A percentile compares a stretch with the other conserved stretches of the same genome.
Evolutionary conservation across 2,888 invertebrate species (phyloP).

Genomic region (Lamellibrachia columna): DNA sequence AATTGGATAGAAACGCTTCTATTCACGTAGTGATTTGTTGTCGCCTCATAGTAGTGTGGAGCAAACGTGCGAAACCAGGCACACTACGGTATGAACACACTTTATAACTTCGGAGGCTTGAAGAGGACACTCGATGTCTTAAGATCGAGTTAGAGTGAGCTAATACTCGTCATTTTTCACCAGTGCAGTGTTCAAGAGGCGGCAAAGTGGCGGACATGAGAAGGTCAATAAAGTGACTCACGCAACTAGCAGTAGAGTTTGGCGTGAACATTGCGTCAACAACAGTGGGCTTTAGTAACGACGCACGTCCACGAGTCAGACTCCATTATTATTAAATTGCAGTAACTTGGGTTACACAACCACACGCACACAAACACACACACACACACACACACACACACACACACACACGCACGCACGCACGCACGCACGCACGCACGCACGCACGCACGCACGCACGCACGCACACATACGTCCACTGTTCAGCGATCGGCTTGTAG

Average conservation of each 20-base stretch:
- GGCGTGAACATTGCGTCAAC: no score
- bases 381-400: not conserved
- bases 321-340: no score
- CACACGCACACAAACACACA: not conserved
- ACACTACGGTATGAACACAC: not conserved
- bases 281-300: no score
- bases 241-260: no score
- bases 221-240: not conserved
- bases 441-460: no score
- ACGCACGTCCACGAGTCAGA: no score
- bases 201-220: not conserved
- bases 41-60: not conserved
- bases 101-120: not conserved
- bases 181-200: not conserved
- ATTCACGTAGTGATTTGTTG: no score
- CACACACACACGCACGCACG: not conserved
- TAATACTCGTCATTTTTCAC: not conserved
- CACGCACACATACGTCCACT: no score
- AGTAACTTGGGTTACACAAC: no score
- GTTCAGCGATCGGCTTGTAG: no score
- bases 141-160: not conserved
- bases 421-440: not conserved
- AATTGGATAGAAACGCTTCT: no score
- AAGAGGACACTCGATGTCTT: not conserved
- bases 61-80: not conserved